phyloP scores from a whole-genome alignment of 53 echinoderm and acorn worm genomes.

The Arbacia lixula region DNA sequence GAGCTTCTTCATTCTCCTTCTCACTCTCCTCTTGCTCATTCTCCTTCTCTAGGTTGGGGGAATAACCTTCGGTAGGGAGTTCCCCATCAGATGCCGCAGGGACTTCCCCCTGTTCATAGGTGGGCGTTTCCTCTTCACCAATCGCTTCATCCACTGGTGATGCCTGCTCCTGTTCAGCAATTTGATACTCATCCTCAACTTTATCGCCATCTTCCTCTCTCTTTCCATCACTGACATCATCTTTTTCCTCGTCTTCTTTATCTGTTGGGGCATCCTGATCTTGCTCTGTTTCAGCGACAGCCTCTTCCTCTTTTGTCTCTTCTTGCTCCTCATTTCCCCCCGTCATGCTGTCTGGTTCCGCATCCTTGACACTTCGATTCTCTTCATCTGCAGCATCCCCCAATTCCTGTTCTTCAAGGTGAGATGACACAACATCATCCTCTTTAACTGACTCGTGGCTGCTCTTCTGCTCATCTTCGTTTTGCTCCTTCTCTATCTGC shows the following conservation, averaged over 20 bases:
- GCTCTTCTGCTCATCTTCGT: slow-evolving; percentile 2
- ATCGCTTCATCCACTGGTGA: not conserved
- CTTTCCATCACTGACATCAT: too few relatives aligned
- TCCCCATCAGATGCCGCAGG: not conserved
- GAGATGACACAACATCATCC: not conserved
- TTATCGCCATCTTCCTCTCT: too few relatives aligned
- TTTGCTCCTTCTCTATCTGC: not conserved
- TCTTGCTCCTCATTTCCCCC: too few relatives aligned
- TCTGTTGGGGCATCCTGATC: not conserved
- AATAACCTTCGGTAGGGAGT: too few relatives aligned
- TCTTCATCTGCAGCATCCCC: not conserved
- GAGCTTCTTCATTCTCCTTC: slow-evolving; percentile 35
- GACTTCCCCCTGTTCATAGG: slow-evolving; percentile 39
- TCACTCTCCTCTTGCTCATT: slow-evolving; percentile 15
- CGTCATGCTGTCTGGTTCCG: too few relatives aligned
- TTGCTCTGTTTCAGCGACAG: not conserved
- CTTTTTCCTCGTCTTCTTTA: not conserved
- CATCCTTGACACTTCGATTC: too few relatives aligned
- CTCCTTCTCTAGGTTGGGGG: slow-evolving; percentile 20
- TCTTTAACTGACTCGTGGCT: not conserved
- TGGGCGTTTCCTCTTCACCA: not conserved
- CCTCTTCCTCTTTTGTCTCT: not conserved
- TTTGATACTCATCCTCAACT: not conserved
- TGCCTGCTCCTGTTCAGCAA: not conserved
- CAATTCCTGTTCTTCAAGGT: not conserved